Evolutionary conservation across 2,888 invertebrate species (phyloP), one percentile per base, ranked within the genome.

Genomic region (Macaria liturata): DNA sequence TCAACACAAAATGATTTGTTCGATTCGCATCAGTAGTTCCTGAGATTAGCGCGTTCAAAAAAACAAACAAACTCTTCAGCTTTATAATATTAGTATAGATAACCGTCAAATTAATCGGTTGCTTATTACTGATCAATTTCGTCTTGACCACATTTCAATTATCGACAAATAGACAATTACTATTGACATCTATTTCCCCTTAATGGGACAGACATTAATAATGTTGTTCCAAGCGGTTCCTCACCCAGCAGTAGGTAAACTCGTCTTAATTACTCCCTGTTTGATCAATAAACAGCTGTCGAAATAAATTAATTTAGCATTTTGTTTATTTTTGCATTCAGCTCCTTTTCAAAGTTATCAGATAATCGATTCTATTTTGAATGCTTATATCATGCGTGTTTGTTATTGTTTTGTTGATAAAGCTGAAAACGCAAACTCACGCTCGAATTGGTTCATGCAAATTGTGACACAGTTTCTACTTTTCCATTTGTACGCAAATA

Each of bases 141-240:
- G 4, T 37, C 9, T 49, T 65, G 62, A 54, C 61, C 64, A 66
- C 61, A 64, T 62, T 65, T 66, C 62, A 70, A 71, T 67, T 71
- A 67, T 59, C 46, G 64, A 62, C 64, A 55, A 68, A 69, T 61
- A 58, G 58, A 59, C 61, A 61, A 67, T 65, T 65, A 61, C 62
- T 67, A 65, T 66, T 69, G 64, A 64, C 68, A 63, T 65, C 59
- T 59, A 58, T 59, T 62, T 62, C 52, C 47, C 45, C 34, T 54
- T 64, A 61, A 69, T 64, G 54, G 32, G 59, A 59, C 60, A 62
- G 61, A 55, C 59, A 61, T 65, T 52, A 54, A 52, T 62, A 58
- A 55, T 52, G 61, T 44, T 31, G 45, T 39, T 39, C 37, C 20
- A n/a, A 45, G 9, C 9, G 34, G 34, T 50, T 32, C 39, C 40